A percentile compares a stretch with the other conserved stretches of the same genome.
phyloP scores from a whole-genome alignment of 2,113 vertebrate genomes.

The Clarias macrocephalus region DNA sequence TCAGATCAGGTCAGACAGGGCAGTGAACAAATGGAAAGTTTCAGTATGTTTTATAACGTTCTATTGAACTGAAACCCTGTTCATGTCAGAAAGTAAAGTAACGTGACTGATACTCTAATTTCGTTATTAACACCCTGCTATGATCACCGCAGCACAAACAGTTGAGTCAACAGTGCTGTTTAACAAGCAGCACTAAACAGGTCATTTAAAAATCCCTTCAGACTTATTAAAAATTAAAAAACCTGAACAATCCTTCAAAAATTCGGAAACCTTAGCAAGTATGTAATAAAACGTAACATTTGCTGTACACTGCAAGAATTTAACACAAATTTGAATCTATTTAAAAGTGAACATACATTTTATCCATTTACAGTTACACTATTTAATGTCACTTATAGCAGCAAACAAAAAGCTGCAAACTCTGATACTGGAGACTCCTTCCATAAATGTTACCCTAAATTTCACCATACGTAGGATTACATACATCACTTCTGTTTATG shows the following conservation, averaged over 20 bases:
- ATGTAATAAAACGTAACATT: too few species aligned
- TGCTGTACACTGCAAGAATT: neutral
- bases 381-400: neutral
- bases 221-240: neutral
- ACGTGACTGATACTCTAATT: neutral
- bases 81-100: neutral
- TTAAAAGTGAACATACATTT: neutral
- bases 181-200: neutral
- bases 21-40: neutral
- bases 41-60: neutral
- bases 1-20: neutral
- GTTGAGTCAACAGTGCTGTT: neutral
- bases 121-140: neutral
- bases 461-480: too few species aligned
- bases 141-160: neutral
- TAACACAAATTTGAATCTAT: too few species aligned
- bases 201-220: neutral
- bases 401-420: neutral
- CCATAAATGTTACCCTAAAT: too few species aligned
- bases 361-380: neutral
- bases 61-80: neutral
- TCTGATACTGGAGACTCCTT: neutral
- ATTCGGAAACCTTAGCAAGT: too few species aligned
- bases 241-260: neutral
- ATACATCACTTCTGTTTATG: too few species aligned